A percentile compares a stretch with the other conserved stretches of the same genome.
phyloP scores from a whole-genome alignment of 2,797 vertebrate species.

The Cossypha polioptera region DNA sequence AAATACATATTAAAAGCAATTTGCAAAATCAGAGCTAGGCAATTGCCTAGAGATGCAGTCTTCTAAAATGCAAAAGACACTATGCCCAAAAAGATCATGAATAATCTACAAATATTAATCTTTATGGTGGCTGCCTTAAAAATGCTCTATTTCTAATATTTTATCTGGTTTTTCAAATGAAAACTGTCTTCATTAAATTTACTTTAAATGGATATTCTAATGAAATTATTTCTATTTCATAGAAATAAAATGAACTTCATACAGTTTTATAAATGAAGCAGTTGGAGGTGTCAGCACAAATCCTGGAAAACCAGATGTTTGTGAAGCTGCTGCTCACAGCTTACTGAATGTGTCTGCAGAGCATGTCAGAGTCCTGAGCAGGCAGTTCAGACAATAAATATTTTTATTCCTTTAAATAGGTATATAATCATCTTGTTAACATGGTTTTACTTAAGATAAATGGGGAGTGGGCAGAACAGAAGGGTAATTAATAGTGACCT shows the following conservation, averaged over 20 bases:
- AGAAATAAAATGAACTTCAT: not conserved
- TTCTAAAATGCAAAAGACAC: not conserved
- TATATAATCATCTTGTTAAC: constrained; percentile 1
- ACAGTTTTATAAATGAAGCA: not conserved
- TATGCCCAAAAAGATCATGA: not conserved
- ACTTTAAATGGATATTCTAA: not conserved
- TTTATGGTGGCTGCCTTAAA: not conserved
- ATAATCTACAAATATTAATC: not conserved
- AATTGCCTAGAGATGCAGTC: not conserved
- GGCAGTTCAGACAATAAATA: not conserved
- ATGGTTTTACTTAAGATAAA: not conserved
- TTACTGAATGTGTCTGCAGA: not conserved
- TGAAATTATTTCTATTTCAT: not conserved
- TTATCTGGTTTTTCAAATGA: not conserved
- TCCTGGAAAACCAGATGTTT: not conserved
- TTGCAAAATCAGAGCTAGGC: not conserved
- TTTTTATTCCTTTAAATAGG: not conserved
- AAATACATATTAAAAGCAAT: not conserved
- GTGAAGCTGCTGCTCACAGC: not conserved
- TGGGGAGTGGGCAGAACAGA: not conserved
- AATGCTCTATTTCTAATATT: not conserved
- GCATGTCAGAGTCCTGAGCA: not conserved
- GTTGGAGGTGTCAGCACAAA: not conserved
- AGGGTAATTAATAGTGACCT: not conserved
- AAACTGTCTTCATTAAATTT: not conserved